Conservation (phyloP, 1,140 invertebrate species). For the Gonioctena quinquepunctata region DNA sequence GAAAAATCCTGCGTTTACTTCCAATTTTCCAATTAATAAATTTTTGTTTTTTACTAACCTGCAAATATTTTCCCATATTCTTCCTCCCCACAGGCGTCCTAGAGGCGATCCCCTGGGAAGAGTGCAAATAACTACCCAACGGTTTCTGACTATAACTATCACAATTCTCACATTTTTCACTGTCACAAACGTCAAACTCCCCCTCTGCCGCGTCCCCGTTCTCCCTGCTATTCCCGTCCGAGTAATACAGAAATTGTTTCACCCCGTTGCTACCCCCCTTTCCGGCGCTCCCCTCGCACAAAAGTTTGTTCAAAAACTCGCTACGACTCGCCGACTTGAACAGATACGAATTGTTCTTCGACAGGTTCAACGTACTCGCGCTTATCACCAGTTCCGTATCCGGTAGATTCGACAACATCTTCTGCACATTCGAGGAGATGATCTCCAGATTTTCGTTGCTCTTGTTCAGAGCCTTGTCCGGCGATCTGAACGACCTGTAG, state of each 20-base stretch:
- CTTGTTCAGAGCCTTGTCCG: slow-evolving; percentile 37
- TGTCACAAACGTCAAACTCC: slow-evolving; percentile 24
- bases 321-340: slow-evolving; percentile 18
- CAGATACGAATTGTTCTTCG: slow-evolving; percentile 41
- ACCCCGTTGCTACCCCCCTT: neutral
- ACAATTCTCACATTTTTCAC: slow-evolving; percentile 13
- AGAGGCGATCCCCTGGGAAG: slow-evolving; percentile 50
- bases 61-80: slow-evolving; percentile 51
- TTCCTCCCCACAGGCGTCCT: slow-evolving; percentile 52
- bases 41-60: slow-evolving; percentile 33
- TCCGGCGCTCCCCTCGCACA: neutral
- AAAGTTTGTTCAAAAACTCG: slow-evolving; percentile 15
- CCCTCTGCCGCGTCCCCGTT: slow-evolving; percentile 1
- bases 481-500: slow-evolving; percentile 58
- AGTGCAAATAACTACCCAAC: slow-evolving; percentile 50
- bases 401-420: slow-evolving; percentile 62
- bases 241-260: slow-evolving; percentile 22
- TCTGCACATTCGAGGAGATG: slow-evolving; percentile 61
- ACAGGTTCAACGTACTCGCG: slow-evolving; percentile 29
- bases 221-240: slow-evolving; percentile 9
- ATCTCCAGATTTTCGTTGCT: slow-evolving; percentile 49
- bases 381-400: slow-evolving; percentile 54
- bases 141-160: slow-evolving; percentile 36
- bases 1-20: too few relatives aligned
- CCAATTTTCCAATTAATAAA: too few relatives aligned